Conservation (phyloP, 2,888 invertebrate species). For the Opisthograptis luteolata region DNA sequence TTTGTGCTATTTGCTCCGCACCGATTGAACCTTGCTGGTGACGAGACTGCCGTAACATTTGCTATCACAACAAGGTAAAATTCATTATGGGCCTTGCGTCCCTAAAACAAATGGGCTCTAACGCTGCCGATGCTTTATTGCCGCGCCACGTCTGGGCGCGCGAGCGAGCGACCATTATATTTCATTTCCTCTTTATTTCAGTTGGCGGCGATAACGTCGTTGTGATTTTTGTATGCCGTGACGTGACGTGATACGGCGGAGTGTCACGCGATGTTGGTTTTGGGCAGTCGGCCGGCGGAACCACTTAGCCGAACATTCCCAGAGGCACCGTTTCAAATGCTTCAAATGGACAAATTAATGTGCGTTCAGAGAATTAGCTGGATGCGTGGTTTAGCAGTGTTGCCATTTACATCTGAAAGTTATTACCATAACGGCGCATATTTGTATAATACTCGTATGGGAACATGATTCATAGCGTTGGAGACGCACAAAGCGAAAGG, state of each 20-base stretch:
- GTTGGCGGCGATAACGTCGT: slow-evolving; percentile 28
- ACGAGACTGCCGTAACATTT: not conserved
- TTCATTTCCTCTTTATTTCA: slow-evolving; percentile 29
- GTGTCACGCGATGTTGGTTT: slow-evolving; percentile 19
- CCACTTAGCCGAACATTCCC: slow-evolving; percentile 4
- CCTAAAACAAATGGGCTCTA: not conserved
- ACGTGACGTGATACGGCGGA: slow-evolving; percentile 16
- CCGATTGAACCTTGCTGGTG: slow-evolving; percentile 30
- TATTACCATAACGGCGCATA: slow-evolving; percentile 12
- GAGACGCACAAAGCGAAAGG: not conserved
- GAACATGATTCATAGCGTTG: slow-evolving; percentile 8
- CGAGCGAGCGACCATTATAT: slow-evolving; percentile 26
- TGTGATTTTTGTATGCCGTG: slow-evolving; percentile 33
- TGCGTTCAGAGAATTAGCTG: slow-evolving; percentile 7
- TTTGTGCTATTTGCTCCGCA: slow-evolving; percentile 32
- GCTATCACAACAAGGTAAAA: not conserved
- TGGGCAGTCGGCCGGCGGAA: not conserved
- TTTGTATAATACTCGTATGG: not conserved
- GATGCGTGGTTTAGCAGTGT: not conserved
- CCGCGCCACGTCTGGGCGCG: not conserved
- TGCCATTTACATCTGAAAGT: slow-evolving; percentile 1
- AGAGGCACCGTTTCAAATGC: slow-evolving; percentile 1
- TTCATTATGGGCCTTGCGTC: not conserved
- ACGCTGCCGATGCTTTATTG: not conserved
- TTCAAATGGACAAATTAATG: slow-evolving; percentile 22